Conservation (phyloP, 2,888 invertebrate genomes). For the Nomada lathburiana region DNA sequence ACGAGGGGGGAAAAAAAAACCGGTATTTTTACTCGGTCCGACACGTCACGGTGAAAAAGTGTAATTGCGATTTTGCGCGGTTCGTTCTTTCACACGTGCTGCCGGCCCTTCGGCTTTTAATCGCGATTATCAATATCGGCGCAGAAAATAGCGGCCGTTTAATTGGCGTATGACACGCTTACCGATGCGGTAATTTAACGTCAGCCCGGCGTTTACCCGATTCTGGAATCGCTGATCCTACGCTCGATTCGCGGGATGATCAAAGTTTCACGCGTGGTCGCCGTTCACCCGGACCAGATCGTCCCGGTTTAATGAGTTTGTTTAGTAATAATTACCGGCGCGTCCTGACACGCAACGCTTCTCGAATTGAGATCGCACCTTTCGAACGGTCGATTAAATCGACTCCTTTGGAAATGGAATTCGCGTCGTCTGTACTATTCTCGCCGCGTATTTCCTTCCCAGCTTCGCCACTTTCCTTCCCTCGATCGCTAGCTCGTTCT, state of each 20-base stretch:
- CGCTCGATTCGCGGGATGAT: slow-evolving; percentile 74
- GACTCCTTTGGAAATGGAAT: slow-evolving; percentile 9
- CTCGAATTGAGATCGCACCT: slow-evolving; percentile 52
- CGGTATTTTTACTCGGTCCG: slow-evolving; percentile 57
- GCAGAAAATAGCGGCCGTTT: slow-evolving; percentile 74
- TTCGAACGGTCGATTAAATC: slow-evolving; percentile 52
- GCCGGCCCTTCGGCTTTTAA: slow-evolving; percentile 73
- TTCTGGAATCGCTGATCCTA: slow-evolving; percentile 70
- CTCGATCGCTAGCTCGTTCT: not conserved
- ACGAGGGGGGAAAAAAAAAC: slow-evolving; percentile 20
- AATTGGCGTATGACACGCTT: slow-evolving; percentile 80
- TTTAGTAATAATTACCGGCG: slow-evolving; percentile 72
- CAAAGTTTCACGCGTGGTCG: slow-evolving; percentile 77
- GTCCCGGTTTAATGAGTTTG: slow-evolving; percentile 74
- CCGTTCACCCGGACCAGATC: slow-evolving; percentile 66
- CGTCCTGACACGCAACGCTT: slow-evolving; percentile 42
- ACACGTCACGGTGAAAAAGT: slow-evolving; percentile 55
- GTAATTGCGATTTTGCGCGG: slow-evolving; percentile 66
- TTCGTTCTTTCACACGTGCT: slow-evolving; percentile 68
- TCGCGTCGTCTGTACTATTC: not conserved
- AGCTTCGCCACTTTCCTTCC: not conserved
- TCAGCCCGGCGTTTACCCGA: slow-evolving; percentile 70
- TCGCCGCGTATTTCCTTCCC: too few relatives aligned
- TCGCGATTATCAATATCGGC: slow-evolving; percentile 75
- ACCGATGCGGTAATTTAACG: slow-evolving; percentile 79